These are phyloP conservation scores for Lateolabrax maculatus DNA, from an alignment of 2,797 vertebrate species.

Conservation along the genomic window DNA sequence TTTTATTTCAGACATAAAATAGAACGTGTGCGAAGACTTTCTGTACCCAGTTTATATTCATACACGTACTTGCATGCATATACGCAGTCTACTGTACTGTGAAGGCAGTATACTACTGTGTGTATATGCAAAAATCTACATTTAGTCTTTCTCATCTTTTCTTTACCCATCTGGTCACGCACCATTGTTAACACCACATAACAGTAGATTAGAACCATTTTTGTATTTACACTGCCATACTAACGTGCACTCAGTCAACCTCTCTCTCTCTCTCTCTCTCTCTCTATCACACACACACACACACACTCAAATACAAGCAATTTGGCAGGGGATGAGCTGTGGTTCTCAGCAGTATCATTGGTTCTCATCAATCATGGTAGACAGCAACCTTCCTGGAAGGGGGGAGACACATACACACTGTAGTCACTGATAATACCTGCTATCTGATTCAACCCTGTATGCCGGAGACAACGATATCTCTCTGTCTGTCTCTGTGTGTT, in stretches of 20 bases:
- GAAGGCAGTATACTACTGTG: not conserved
- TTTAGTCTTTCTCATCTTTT: not conserved
- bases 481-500: constrained; percentile 50
- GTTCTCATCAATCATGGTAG: constrained; percentile 72
- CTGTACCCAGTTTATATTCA: not conserved
- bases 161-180: not conserved
- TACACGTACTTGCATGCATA: not conserved
- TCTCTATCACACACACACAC: constrained; percentile 24
- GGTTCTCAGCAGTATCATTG: constrained; percentile 68
- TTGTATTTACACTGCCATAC: not conserved
- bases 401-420: constrained; percentile 56
- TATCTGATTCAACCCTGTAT: constrained; percentile 65
- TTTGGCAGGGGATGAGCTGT: constrained; percentile 57
- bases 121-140: not conserved
- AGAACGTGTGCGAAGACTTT: not conserved
- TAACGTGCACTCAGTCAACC: constrained; percentile 10
- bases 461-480: constrained; percentile 55
- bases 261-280: not conserved
- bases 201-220: not conserved
- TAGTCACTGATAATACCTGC: constrained; percentile 68
- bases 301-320: constrained; percentile 18
- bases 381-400: constrained; percentile 72
- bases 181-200: not conserved
- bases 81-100: not conserved
- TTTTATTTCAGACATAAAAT: not conserved